Conservation (phyloP, 2,113 vertebrate species). For the Toxotes chatareus region DNA sequence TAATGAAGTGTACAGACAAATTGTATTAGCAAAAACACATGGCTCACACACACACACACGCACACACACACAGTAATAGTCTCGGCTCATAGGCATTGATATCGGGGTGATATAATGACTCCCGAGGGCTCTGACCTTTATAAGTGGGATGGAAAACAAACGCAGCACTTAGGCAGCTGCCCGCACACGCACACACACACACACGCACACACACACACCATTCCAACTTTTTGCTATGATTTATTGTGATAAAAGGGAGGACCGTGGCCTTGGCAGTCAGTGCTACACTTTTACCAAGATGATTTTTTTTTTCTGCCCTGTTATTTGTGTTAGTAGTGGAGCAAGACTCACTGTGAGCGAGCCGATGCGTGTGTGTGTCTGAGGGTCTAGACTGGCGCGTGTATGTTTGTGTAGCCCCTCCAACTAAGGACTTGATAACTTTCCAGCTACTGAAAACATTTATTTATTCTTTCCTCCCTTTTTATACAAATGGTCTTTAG, state of each 20-base stretch:
- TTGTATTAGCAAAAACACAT: constrained; percentile 49
- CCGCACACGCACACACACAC: constrained; percentile 5
- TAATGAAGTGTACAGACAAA: constrained; percentile 36
- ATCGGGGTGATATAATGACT: constrained; percentile 74
- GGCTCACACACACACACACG: constrained; percentile 9
- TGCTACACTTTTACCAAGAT: constrained; percentile 42
- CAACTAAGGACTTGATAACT: constrained; percentile 56
- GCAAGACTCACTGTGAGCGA: constrained; percentile 14
- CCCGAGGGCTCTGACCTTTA: constrained; percentile 76
- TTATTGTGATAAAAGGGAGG: constrained; percentile 82
- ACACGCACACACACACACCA: constrained; percentile 6
- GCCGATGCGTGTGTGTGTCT: constrained; percentile 27
- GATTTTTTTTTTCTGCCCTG: constrained; percentile 62
- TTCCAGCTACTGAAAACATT: constrained; percentile 76
- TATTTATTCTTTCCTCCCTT: constrained; percentile 72
- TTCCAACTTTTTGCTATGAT: constrained; percentile 51
- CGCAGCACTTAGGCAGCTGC: constrained; percentile 66
- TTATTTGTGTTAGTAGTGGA: constrained; percentile 68
- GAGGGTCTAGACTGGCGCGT: constrained; percentile 27
- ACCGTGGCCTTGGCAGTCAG: constrained; percentile 71
- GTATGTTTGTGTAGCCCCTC: constrained; percentile 39
- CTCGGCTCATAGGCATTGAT: constrained; percentile 63
- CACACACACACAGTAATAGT: constrained; percentile 46
- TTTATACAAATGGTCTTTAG: constrained; percentile 57
- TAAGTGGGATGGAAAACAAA: constrained; percentile 85